phyloP scores from a whole-genome alignment of 2,113 vertebrate species.

The Lethenteron reissneri region DNA sequence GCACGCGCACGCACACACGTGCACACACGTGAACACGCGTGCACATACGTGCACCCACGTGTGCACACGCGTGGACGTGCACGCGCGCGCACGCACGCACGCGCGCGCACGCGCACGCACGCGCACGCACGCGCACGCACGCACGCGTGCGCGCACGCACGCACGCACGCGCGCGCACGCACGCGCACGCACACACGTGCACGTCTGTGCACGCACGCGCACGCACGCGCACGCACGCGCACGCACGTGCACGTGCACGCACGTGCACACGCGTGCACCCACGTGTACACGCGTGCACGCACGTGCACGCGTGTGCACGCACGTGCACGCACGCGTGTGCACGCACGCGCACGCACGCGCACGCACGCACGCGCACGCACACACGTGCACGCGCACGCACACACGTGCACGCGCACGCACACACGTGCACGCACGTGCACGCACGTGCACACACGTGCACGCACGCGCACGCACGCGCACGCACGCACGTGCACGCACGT shows the following conservation, averaged over 20 bases:
- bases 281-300: not conserved
- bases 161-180: not conserved
- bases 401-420: not conserved
- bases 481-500: too few species aligned
- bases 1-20: not conserved
- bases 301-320: not conserved
- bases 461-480: too few species aligned
- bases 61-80: not conserved
- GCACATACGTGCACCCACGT: not conserved
- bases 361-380: not conserved
- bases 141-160: not conserved
- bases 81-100: not conserved
- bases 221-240: not conserved
- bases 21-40: not conserved
- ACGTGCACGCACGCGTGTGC: not conserved
- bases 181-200: not conserved
- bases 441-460: too few species aligned
- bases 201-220: not conserved
- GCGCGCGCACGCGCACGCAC: conserved; percentile 1
- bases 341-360: conserved; percentile 3
- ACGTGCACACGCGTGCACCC: not conserved
- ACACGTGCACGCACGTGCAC: too few species aligned
- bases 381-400: not conserved
- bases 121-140: conserved; percentile 1
- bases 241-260: not conserved